These are phyloP conservation scores for Tragelaphus strepsiceros DNA, from an alignment of 2,113 vertebrate genomes.

Conservation along the genomic window DNA sequence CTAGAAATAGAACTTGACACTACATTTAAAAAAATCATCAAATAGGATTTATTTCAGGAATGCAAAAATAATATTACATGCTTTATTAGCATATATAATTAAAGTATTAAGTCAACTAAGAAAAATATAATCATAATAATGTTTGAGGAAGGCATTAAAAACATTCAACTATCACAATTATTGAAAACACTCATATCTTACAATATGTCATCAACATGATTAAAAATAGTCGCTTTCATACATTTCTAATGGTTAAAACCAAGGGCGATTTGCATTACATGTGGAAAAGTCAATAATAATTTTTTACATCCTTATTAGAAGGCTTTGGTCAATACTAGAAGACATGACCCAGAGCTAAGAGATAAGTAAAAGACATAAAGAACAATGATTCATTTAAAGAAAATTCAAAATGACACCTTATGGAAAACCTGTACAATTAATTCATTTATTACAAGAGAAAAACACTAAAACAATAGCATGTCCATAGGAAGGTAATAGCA, in stretches of 20 bases:
- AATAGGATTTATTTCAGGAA: no score
- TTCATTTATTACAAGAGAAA: not conserved
- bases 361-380: not conserved
- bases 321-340: not conserved
- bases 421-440: not conserved
- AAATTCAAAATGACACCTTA: not conserved
- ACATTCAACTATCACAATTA: not conserved
- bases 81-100: no score
- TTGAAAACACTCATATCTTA: not conserved
- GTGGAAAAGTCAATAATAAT: not conserved
- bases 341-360: not conserved
- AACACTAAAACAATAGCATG: not conserved
- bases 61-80: no score
- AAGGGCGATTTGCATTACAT: not conserved
- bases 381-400: not conserved
- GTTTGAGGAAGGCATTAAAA: not conserved
- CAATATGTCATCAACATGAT: not conserved
- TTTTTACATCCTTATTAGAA: not conserved
- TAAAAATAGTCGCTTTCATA: not conserved
- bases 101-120: not conserved
- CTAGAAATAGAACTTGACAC: not conserved
- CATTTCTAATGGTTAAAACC: not conserved
- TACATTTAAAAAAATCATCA: not conserved
- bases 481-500: not conserved
- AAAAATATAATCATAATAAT: not conserved